phyloP scores from a whole-genome alignment of 2,797 vertebrate genomes.

The Graptemys geographica region DNA sequence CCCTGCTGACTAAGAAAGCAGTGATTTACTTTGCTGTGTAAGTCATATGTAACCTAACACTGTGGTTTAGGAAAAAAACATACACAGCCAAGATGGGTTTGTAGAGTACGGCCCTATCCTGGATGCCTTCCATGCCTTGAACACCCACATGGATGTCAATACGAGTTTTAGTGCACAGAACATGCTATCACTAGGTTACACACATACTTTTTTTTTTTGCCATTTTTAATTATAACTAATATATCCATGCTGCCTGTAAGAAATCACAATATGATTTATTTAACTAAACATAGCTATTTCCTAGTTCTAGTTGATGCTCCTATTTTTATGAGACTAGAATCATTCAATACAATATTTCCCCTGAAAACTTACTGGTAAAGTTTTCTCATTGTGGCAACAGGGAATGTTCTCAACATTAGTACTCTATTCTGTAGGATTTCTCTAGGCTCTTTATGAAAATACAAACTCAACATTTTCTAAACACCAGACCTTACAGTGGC shows the following conservation, averaged over 20 bases:
- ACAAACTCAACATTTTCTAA: fast-evolving
- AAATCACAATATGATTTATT: slow-evolving; percentile 2
- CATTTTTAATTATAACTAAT: slow-evolving; percentile 52
- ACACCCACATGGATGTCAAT: background rate
- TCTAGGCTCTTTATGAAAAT: background rate
- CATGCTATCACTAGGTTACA: background rate
- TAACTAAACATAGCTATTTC: slow-evolving; percentile 32
- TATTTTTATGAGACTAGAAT: slow-evolving; percentile 34
- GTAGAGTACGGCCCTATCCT: background rate
- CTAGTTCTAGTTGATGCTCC: background rate
- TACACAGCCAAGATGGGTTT: background rate
- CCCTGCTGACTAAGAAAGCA: background rate
- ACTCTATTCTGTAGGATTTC: background rate
- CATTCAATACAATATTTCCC: slow-evolving; percentile 25
- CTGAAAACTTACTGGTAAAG: background rate
- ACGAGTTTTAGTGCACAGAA: slow-evolving; percentile 7
- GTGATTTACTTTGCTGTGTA: background rate
- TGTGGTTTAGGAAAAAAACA: background rate
- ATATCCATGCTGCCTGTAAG: fast-evolving
- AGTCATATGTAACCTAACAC: slow-evolving; percentile 10
- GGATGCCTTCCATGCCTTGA: background rate
- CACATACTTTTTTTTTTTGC: slow-evolving; percentile 2
- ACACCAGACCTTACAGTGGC: background rate
- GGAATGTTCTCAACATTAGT: background rate
- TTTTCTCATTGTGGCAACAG: background rate